Conservation (phyloP, 2,888 invertebrate genomes). For the Adineta ricciae region DNA sequence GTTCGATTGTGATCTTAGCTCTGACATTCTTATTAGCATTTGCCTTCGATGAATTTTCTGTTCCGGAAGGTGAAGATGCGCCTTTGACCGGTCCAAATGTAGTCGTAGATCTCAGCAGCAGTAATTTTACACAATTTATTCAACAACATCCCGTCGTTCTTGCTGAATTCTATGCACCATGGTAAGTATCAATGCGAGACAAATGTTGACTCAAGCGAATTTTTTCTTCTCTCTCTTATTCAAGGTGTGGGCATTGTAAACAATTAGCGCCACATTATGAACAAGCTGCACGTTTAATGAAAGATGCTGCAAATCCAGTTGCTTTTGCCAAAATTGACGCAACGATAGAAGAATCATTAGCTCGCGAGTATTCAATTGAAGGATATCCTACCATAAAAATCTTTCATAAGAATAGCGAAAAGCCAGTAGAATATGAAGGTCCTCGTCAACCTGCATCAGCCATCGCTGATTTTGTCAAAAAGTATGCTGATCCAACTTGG, state of each 20-base stretch:
- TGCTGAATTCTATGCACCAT: conserved; percentile 48
- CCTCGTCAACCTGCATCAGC: conserved; percentile 44
- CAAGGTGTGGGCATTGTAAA: conserved; percentile 43
- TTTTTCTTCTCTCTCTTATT: conserved; percentile 36
- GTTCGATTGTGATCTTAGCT: not conserved
- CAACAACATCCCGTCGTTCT: conserved; percentile 42
- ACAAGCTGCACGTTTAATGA: conserved; percentile 40
- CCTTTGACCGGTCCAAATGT: not conserved
- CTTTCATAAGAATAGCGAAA: conserved; percentile 45
- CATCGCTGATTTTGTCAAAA: conserved; percentile 53
- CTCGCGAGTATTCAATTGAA: conserved; percentile 44
- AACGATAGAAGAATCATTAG: conserved; percentile 53
- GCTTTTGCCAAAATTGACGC: conserved; percentile 48
- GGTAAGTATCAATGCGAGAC: conserved; percentile 36
- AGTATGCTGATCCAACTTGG: conserved; percentile 53
- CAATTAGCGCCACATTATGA: conserved; percentile 41
- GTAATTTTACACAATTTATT: conserved; percentile 21
- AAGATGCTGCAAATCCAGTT: conserved; percentile 39
- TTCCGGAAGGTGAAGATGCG: not conserved
- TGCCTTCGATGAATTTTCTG: not conserved
- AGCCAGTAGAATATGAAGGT: conserved; percentile 43
- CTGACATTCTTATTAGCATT: not conserved
- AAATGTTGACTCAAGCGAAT: not conserved
- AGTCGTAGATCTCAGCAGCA: not conserved
- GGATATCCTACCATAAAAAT: conserved; percentile 55